Evolutionary conservation across 2,797 vertebrate species (phyloP).

Genomic region (Oreonectes daqikongensis): DNA sequence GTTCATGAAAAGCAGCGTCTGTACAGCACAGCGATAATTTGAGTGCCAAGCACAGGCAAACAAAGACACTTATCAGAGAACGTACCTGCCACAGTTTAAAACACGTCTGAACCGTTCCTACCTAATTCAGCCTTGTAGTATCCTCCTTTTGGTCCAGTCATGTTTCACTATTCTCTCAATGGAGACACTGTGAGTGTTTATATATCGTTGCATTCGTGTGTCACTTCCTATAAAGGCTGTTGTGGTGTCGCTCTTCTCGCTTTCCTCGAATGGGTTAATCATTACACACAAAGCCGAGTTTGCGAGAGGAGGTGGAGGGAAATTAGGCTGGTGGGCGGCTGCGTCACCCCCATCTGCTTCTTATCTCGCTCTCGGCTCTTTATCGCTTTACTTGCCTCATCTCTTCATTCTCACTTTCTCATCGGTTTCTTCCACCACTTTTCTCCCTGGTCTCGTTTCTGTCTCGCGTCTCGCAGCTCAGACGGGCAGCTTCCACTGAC

Average conservation of each 20-base stretch:
- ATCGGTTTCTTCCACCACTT: neutral
- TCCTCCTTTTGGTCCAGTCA: conserved; percentile 36
- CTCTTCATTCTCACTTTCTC: neutral
- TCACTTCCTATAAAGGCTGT: conserved; percentile 40
- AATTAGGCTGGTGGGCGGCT: conserved; percentile 58
- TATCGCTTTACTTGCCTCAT: conserved; percentile 20
- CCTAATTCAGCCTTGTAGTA: conserved; percentile 35
- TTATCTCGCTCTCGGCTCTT: conserved; percentile 43
- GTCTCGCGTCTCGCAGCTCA: conserved; percentile 21
- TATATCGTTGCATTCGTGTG: conserved; percentile 18
- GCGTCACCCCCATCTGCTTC: conserved; percentile 65
- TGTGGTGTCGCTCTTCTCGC: neutral
- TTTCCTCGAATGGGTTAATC: conserved; percentile 56
- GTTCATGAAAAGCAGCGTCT: neutral
- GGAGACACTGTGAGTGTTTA: conserved; percentile 12
- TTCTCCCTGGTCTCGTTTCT: neutral
- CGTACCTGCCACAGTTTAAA: neutral
- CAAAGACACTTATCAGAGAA: conserved; percentile 19
- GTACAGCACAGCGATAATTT: neutral
- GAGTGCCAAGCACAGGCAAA: neutral
- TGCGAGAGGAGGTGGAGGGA: conserved; percentile 50
- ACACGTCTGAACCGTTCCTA: conserved; percentile 9
- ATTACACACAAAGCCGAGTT: conserved; percentile 61
- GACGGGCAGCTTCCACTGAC: conserved; percentile 31
- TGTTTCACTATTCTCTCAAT: conserved; percentile 13